Percentiles rank a stretch among this genome's conserved stretches.
These are phyloP conservation scores for Drosophila pseudoobscura DNA, from an alignment of 1,140 invertebrate species.

Conservation along the genomic window DNA sequence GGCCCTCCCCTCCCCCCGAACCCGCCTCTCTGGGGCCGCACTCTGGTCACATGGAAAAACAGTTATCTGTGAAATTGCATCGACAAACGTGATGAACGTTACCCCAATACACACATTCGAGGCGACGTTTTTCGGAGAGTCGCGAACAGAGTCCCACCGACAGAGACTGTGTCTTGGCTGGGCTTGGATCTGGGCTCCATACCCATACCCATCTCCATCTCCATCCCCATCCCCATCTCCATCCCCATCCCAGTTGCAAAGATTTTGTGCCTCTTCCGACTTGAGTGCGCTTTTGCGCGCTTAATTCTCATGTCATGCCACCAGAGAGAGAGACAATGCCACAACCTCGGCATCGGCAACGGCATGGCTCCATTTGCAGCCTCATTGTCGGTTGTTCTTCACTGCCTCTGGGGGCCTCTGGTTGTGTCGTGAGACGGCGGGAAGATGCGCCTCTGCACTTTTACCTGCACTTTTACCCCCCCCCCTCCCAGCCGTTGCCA, in stretches of 20 bases:
- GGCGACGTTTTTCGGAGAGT: conserved; percentile 20
- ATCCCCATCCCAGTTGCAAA: too few species aligned
- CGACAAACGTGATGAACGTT: conserved; percentile 80
- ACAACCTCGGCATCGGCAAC: conserved; percentile 5
- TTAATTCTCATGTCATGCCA: conserved; percentile 77
- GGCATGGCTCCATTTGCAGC: conserved; percentile 17
- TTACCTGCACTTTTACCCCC: conserved; percentile 49
- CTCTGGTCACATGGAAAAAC: conserved; percentile 64
- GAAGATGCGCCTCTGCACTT: conserved; percentile 58
- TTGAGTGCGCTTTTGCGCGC: conserved; percentile 63
- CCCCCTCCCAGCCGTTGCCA: too few species aligned
- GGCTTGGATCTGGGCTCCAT: too few species aligned
- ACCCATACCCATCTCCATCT: too few species aligned
- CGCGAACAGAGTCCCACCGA: conserved; percentile 4
- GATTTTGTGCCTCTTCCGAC: conserved; percentile 60
- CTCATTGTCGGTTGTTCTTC: conserved; percentile 23
- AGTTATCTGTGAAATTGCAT: conserved; percentile 81
- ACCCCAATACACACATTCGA: conserved; percentile 62
- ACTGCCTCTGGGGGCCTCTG: too few species aligned
- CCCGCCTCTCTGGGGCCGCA: conserved; percentile 5
- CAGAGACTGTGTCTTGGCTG: too few species aligned
- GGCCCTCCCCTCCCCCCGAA: conserved; percentile 7
- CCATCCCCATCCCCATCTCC: too few species aligned
- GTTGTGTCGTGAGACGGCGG: conserved; percentile 16
- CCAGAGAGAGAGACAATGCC: conserved; percentile 59